Evolutionary conservation across 2,113 vertebrate species (phyloP), one percentile per base, ranked within the genome.

Genomic region (Meriones unguiculatus): DNA sequence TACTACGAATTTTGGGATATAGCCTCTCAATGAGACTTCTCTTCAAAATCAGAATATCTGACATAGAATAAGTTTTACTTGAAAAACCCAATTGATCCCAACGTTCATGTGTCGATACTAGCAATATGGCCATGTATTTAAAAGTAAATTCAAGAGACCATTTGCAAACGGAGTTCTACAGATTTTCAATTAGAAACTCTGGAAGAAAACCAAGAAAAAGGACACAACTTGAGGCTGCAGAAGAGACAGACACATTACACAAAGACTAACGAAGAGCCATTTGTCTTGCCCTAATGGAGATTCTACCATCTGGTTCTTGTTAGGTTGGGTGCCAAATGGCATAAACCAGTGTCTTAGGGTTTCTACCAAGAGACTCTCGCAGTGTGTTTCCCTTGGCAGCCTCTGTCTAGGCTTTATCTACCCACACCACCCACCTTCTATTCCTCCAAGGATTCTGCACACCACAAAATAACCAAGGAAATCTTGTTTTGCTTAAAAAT

Each of bases 401-500:
- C 30, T 76, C 88, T 78, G 67, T 59, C 59, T 73, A 59, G 65
- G 70, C 52, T 78, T 24, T 46, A 69, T 91, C 28, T 91, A 90
- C 38, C 35, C 15, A 11, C 78, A 62, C 65, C 54, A 65, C 87
- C 82, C 77, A 81, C 25, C 5, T 80, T 67, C 15, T 81, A 14
- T 1, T 85, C 46, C 65, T 69, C 82, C 85, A 90, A 89, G 12
- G 52, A 93, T 72, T 76, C 59, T 92, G 11, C 77, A 67, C 92
- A n/a, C 64, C 62, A 91, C 67, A 94, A n/a, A 69, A 6, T 18
- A 91, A 46, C 3, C 25, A 75, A 70, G 57, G 78, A 87, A 67
- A 84, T 59, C 65, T 91, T 78, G 65, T 73, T 90, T 72, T 91
- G n/a, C 77, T 89, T 86, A 91, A 93, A 57, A 91, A 57, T 78